These are phyloP conservation scores for Ciona savignyi DNA, from an alignment of 23 tunicate species.

Conservation along the genomic window DNA sequence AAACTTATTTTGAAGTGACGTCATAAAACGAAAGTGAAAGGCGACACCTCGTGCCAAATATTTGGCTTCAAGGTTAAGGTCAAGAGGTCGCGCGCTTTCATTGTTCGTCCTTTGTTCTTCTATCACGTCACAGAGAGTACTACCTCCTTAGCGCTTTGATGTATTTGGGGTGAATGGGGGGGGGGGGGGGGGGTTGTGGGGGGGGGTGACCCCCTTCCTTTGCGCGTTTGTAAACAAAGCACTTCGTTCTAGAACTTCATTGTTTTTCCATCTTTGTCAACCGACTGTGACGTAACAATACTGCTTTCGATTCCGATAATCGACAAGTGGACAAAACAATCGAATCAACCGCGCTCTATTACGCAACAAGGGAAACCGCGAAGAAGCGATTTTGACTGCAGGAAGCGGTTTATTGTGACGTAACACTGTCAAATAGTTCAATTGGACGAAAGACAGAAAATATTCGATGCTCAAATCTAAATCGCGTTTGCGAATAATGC, in stretches of 20 bases:
- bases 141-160: neutral
- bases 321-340: neutral
- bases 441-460: no score
- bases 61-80: no score
- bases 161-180: neutral
- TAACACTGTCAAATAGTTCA: no score
- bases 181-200: neutral
- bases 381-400: neutral
- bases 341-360: neutral
- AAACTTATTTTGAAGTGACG: no score
- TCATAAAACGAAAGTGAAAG: no score
- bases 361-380: neutral
- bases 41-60: no score
- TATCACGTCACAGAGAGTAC: neutral
- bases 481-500: no score
- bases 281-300: slow-evolving; percentile 1
- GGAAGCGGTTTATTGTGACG: neutral
- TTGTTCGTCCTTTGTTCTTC: no score
- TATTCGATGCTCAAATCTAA: no score
- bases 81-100: neutral
- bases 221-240: neutral
- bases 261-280: neutral
- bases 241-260: neutral
- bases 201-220: neutral
- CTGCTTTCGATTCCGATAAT: slow-evolving; percentile 1